phyloP scores from a whole-genome alignment of 2,888 invertebrate genomes.

The Neuroscelio doddi region DNA sequence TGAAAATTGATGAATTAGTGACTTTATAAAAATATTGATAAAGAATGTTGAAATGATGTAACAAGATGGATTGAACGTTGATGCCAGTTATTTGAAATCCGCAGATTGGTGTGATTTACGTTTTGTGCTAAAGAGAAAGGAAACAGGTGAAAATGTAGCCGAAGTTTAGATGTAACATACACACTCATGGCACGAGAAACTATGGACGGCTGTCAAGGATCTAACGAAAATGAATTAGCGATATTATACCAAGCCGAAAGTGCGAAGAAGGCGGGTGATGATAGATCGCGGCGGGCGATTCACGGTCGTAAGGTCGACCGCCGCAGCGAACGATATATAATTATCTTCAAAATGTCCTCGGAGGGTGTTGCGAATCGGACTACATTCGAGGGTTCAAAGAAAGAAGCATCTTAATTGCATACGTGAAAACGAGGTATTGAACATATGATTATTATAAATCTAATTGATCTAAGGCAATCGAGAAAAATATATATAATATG shows the following conservation, averaged over 20 bases:
- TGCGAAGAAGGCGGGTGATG: constrained; percentile 16
- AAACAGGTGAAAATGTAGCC: neutral
- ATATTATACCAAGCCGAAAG: constrained; percentile 15
- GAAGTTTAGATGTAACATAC: neutral
- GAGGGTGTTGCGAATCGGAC: constrained; percentile 28
- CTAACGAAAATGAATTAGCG: constrained; percentile 12
- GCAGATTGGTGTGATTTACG: too few relatives aligned
- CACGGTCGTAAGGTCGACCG: constrained; percentile 22
- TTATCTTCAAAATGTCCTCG: constrained; percentile 37
- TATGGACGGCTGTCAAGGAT: constrained; percentile 13
- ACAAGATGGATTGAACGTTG: too few relatives aligned
- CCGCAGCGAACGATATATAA: constrained; percentile 33
- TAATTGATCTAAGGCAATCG: constrained; percentile 47
- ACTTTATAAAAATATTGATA: too few relatives aligned
- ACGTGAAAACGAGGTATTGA: constrained; percentile 44
- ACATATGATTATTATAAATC: constrained; percentile 48
- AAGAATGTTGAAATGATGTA: too few relatives aligned
- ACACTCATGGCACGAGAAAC: constrained; percentile 12
- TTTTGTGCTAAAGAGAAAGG: neutral
- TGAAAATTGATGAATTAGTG: too few relatives aligned
- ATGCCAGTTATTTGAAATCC: too few relatives aligned
- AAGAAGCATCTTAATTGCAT: constrained; percentile 33
- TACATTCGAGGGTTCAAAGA: constrained; percentile 29
- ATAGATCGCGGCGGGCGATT: constrained; percentile 24
- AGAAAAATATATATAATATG: constrained; percentile 45